Percentiles rank a stretch among this genome's conserved stretches.
Conservation (phyloP, 2,113 vertebrate genomes). For the Xenus cinereus region DNA sequence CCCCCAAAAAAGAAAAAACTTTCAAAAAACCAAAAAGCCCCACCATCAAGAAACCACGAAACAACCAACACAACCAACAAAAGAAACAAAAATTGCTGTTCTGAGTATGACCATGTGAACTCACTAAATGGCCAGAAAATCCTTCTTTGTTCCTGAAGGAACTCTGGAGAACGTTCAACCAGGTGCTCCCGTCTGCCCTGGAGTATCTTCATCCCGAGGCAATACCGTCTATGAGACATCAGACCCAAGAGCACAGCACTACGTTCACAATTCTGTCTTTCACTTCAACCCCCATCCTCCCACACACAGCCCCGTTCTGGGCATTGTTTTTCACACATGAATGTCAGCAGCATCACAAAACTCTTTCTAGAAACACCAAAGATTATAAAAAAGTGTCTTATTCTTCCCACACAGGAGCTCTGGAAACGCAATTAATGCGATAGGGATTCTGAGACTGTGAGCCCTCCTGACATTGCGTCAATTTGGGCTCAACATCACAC, state of each 20-base stretch:
- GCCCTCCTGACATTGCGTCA: background rate
- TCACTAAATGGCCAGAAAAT: background rate
- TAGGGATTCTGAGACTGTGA: background rate
- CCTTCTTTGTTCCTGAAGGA: background rate
- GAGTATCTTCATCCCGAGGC: background rate
- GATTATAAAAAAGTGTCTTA: background rate
- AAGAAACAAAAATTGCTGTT: background rate
- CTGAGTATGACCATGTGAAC: background rate
- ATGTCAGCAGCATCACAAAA: slow-evolving; percentile 33
- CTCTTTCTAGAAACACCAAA: slow-evolving; percentile 21
- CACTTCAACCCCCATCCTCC: background rate
- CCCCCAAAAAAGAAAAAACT: background rate
- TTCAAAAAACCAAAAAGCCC: background rate
- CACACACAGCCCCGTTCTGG: background rate
- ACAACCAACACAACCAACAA: background rate
- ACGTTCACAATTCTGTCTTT: background rate
- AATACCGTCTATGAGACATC: background rate
- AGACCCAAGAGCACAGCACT: background rate
- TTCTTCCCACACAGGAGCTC: slow-evolving; percentile 11
- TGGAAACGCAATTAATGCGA: background rate
- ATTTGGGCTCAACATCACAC: background rate
- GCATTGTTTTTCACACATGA: slow-evolving; percentile 47
- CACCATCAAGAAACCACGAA: background rate
- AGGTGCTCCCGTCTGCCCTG: background rate
- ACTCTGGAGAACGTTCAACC: background rate